Base-by-base conservation (phyloP, 2,797 vertebrate species). In the Acanthornis magna region DNA sequence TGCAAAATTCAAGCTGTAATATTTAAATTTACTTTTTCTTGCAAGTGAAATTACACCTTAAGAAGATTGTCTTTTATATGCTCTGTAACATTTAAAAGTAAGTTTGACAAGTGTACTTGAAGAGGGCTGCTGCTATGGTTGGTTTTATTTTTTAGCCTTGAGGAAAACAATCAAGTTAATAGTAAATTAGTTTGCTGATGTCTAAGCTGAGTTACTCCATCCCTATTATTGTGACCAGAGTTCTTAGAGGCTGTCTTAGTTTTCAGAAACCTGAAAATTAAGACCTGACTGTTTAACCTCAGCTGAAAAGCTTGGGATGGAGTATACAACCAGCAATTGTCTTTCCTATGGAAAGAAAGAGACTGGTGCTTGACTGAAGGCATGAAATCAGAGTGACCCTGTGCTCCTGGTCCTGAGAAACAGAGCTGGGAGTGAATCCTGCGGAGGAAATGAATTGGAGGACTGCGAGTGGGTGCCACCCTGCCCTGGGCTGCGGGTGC, bases 101-200 rank as follows among this genome's bases (percentile, higher is more conserved):
- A 51, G 34, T 85, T 84, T 66, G 72, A 30, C 55, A 38, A 53
- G 23, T 29, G 14, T 36, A 23, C 48, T 83, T 81, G 62, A 67
- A 73, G 55, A 45, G 19, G 25, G 60, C 23, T 82, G 55, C 74
- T 89, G 75, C 60, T 78, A 0, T 40, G n/a, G 34, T 38, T 85
- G 13, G 16, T 34, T 68, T 61, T 47, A 11, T 13, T 79, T 21
- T 93, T 94, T 86, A 94, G 71, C 55, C 76, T 76, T 30, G 38
- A 84, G 62, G 51, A 88, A 86, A 70, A 66, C 51, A 75, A 40
- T 40, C 18, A 67, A 51, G 27, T 60, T 71, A 88, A 43, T 75
- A 85, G 38, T 70, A 94, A 95, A 93, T 94, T 78, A 70, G 78
- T 90, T 89, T 80, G 54, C 29, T 72, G 70, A 26, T 74, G 51